These are phyloP conservation scores for Psococerastis gibbosa DNA, from an alignment of 2,888 invertebrate genomes.

Conservation along the genomic window DNA sequence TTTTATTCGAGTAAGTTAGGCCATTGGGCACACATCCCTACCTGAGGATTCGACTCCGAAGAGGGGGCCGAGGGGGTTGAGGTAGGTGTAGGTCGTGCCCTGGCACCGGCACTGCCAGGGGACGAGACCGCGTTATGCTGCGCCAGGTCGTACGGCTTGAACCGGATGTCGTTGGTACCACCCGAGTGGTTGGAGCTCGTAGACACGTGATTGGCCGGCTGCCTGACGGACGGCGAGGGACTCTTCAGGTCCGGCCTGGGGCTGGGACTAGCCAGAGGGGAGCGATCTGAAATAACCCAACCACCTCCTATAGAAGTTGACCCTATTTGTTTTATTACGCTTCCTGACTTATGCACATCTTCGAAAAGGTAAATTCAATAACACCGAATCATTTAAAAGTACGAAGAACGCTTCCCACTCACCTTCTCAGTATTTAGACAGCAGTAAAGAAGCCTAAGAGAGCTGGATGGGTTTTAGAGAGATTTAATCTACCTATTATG, in stretches of 20 bases:
- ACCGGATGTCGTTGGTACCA: slow-evolving; percentile 33
- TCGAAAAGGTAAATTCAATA: too few relatives aligned
- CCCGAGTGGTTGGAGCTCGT: slow-evolving; percentile 26
- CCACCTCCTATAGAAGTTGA: too few relatives aligned
- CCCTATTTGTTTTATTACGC: too few relatives aligned
- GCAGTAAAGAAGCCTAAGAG: too few relatives aligned
- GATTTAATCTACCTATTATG: too few relatives aligned
- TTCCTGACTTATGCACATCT: too few relatives aligned
- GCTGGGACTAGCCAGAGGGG: slow-evolving; percentile 20
- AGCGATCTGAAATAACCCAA: not conserved
- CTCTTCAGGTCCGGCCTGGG: slow-evolving; percentile 26
- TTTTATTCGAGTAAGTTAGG: too few relatives aligned
- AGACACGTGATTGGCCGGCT: slow-evolving; percentile 30
- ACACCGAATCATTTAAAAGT: too few relatives aligned
- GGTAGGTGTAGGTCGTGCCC: slow-evolving; percentile 12
- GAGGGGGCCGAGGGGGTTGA: slow-evolving; percentile 12
- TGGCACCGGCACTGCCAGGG: not conserved
- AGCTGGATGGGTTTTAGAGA: too few relatives aligned
- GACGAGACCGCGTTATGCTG: not conserved
- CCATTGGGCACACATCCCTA: too few relatives aligned
- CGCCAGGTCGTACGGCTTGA: slow-evolving; percentile 35
- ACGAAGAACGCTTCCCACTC: too few relatives aligned
- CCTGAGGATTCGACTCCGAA: slow-evolving; percentile 11
- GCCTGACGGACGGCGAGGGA: not conserved
- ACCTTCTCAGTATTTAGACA: too few relatives aligned